A percentile compares a stretch with the other conserved stretches of the same genome.
These are phyloP conservation scores for Malurus splendens DNA, from an alignment of 2,797 vertebrate species.

Conservation along the genomic window DNA sequence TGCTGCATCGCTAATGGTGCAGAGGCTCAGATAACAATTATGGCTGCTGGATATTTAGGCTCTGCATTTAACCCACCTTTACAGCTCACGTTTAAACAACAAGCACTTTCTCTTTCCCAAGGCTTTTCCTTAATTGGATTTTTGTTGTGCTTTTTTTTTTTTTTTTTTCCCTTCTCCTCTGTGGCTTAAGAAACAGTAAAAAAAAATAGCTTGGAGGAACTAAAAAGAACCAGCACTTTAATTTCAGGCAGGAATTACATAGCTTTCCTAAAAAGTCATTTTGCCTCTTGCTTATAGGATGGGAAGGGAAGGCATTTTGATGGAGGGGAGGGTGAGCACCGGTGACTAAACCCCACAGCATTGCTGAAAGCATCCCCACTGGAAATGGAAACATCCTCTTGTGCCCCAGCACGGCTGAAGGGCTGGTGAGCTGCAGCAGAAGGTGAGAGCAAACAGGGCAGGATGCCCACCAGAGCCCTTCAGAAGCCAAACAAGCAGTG, in stretches of 20 bases:
- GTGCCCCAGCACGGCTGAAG: neutral
- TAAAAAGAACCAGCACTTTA: neutral
- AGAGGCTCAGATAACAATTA: constrained; percentile 25
- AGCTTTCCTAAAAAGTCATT: neutral
- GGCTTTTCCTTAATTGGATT: constrained; percentile 25
- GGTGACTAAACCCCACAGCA: neutral
- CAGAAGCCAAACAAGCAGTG: neutral
- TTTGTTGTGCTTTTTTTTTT: neutral
- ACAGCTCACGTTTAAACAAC: constrained; percentile 4
- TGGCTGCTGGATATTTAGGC: constrained; percentile 12
- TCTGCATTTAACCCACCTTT: neutral
- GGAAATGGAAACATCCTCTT: neutral
- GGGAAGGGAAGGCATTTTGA: neutral
- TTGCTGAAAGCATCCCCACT: neutral
- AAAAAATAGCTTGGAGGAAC: constrained; percentile 11
- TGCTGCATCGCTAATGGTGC: neutral
- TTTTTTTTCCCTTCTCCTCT: neutral
- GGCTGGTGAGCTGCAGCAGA: neutral
- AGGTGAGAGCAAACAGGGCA: neutral
- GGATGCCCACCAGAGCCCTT: neutral
- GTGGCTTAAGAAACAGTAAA: neutral
- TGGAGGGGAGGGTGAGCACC: neutral
- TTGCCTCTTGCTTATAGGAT: neutral
- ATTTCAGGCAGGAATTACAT: neutral
- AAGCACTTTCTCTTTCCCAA: constrained; percentile 38